Evolutionary conservation across 2,113 vertebrate genomes (phyloP), one percentile per base, ranked within the genome.

Genomic region (Sarotherodon lohbergeri): DNA sequence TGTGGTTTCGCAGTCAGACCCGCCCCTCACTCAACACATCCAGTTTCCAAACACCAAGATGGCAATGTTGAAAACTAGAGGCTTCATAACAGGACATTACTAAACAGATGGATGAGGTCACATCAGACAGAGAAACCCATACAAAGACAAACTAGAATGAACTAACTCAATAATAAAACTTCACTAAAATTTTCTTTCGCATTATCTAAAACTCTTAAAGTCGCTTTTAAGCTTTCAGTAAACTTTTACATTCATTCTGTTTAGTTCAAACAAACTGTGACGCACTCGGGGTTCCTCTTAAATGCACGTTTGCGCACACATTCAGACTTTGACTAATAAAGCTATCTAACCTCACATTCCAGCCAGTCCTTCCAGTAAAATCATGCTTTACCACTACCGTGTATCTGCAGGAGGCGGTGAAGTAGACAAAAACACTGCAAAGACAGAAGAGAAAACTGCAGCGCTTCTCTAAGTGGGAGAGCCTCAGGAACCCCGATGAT

Each of bases 301-400:
- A 36, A 83, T 7, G 57, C 55, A 55, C 2, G 14, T 73, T 5
- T 39, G 48, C 46, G 46, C 81, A 80, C 61, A 68, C 71, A 5
- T 17, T 80, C 68, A n/a, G 41, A 41, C 34, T 80, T 55, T 22
- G 24, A 71, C 80, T 61, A 84, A 80, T 85, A 89, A 92, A 90
- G 79, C 84, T 46, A 80, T 79, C 82, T 2, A 56, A 55, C 39
- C 2, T 52, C 56, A 86, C 82, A 87, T 91, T 93, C 86, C 90
- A 29, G 63, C 14, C n/a, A 81, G 82, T 55, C 12, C 6, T 54
- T 61, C 82, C 14, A 14, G 61, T 87, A 87, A 93, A 91, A 80
- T 1, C 5, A 43, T 73, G 89, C 84, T 86, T 87, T 61, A 59
- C 88, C 78, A 73, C 76, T 55, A 80, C 48, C 3, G 78, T 36